Conservation (phyloP, 2,113 vertebrate species). For the Epinephelus fuscoguttatus region DNA sequence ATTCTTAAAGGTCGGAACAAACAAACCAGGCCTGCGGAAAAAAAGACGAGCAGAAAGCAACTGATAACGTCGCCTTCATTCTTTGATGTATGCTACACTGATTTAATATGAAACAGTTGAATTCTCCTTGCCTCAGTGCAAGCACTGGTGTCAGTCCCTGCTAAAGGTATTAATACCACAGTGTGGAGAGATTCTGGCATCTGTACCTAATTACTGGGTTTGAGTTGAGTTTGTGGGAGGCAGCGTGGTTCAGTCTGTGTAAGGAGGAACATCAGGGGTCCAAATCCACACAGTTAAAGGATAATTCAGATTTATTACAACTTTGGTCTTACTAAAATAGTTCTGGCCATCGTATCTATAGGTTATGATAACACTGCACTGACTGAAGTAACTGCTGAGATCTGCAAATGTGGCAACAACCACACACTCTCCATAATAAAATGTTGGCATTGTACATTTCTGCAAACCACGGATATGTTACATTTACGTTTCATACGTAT, state of each 20-base stretch:
- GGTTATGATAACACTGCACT: slow-evolving; percentile 32
- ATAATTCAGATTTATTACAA: slow-evolving; percentile 55
- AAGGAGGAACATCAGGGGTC: slow-evolving; percentile 52
- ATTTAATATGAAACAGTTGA: not conserved
- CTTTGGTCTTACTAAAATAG: slow-evolving; percentile 49
- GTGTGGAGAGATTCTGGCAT: slow-evolving; percentile 52
- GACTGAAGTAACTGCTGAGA: slow-evolving; percentile 2
- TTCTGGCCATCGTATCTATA: slow-evolving; percentile 19
- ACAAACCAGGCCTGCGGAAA: not conserved
- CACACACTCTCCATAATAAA: no score
- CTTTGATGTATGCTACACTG: slow-evolving; percentile 8
- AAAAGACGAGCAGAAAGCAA: slow-evolving; percentile 17
- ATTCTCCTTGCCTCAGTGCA: slow-evolving; percentile 22
- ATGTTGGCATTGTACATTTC: no score
- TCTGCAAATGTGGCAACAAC: not conserved
- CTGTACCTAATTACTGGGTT: slow-evolving; percentile 67
- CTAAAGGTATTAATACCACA: slow-evolving; percentile 41
- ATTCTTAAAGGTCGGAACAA: slow-evolving; percentile 19
- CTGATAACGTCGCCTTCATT: not conserved
- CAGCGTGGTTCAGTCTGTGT: slow-evolving; percentile 44
- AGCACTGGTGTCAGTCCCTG: slow-evolving; percentile 21
- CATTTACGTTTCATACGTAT: no score
- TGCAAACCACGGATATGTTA: no score
- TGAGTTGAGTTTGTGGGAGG: slow-evolving; percentile 46
- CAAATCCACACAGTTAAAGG: slow-evolving; percentile 55